Percentiles rank a stretch among this genome's conserved stretches.
These are phyloP conservation scores for Corythucha ciliata DNA, from an alignment of 2,888 invertebrate species.

Conservation along the genomic window DNA sequence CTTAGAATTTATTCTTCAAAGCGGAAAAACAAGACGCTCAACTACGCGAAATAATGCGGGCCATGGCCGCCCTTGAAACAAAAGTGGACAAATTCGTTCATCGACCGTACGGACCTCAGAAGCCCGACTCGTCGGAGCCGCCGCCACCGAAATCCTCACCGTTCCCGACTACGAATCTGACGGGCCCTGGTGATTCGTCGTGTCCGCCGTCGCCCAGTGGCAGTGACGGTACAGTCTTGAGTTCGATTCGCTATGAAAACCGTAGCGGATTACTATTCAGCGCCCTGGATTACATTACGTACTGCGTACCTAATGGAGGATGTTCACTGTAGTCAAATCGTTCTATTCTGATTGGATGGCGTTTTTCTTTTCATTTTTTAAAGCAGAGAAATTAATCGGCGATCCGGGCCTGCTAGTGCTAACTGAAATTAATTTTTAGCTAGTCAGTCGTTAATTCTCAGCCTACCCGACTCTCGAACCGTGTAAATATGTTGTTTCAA, in stretches of 20 bases:
- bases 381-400: no score
- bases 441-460: no score
- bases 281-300: conserved; percentile 23
- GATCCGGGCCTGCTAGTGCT: no score
- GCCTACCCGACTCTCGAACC: no score
- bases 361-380: no score
- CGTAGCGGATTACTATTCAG: conserved; percentile 17
- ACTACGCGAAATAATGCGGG: conserved; percentile 63
- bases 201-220: no score
- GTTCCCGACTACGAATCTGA: background rate
- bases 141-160: conserved; percentile 11
- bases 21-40: conserved; percentile 69
- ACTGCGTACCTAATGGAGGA: conserved; percentile 21
- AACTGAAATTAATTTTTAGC: no score
- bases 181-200: background rate
- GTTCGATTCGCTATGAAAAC: no score
- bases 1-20: conserved; percentile 58
- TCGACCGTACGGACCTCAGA: conserved; percentile 21
- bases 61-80: conserved; percentile 49
- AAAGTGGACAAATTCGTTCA: conserved; percentile 26
- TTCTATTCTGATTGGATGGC: no score
- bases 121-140: conserved; percentile 1
- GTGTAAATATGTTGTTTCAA: no score
- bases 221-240: no score
- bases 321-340: no score